Base-by-base conservation (phyloP, 37 sponge, comb jelly and placozoan species). In the Amphimedon queenslandica region DNA sequence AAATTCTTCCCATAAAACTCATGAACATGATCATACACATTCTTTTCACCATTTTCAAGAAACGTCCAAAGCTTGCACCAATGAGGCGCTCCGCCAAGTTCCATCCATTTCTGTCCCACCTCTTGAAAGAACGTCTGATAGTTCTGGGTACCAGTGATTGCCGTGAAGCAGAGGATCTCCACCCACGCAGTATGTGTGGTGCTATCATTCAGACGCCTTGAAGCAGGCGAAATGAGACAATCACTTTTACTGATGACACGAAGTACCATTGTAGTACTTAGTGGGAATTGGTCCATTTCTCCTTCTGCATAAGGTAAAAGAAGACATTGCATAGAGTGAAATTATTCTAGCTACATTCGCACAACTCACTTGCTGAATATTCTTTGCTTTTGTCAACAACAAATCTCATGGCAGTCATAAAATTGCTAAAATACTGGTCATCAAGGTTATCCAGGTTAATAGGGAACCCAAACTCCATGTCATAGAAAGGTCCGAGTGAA, bases 401-500 rank as follows among this genome's bases (percentile, higher is more conserved):
- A 70, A 42, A 27, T 13, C 41, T n/a, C 31, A 70, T 41, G 38
- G 70, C 70, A 47, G 53, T 13, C 8, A 47, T 8, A 47, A 47
- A 8, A 18, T 8, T 47, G 53, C 13, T 13, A 47, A 47, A 47
- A 13, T 47, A 47, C 13, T 47, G 53, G 43, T 70, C 70, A 5
- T 37, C 70, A n/a, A n/a, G n/a, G 4, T 42, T 28, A 6, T 40
- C 53, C 8, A 70, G 21, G 20, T 42, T 42, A 51, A 70, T 23
- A 3, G 70, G 70, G 20, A 70, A 70, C n/a, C 51, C 70, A 70
- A 70, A 70, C 47, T 70, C 70, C 70, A 70, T 70, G 51, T 40
- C 42, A 23, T 70, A 41, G 27, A 40, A 42, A 23, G 47, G 13
- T 3, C 51, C 25, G 27, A 41, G 36, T 8, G 23, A 21, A 30